These are phyloP conservation scores for Pseudolaguvia tuberculata DNA, from an alignment of 2,113 vertebrate species.

Conservation along the genomic window DNA sequence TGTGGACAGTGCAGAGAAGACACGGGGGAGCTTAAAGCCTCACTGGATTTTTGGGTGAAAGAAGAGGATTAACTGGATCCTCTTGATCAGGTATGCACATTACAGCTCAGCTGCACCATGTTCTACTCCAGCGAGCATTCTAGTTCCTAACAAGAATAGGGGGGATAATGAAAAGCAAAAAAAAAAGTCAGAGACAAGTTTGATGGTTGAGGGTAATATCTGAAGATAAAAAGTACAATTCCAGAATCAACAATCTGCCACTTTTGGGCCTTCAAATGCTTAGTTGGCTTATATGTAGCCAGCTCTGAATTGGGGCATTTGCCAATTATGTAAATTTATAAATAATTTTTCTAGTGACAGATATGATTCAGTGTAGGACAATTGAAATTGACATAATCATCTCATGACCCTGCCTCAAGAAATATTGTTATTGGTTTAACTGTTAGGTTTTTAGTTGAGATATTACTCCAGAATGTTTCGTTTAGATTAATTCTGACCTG, in stretches of 20 bases:
- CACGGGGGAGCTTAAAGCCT: slow-evolving; percentile 60
- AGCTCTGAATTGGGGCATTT: too few species aligned
- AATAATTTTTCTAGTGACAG: background rate
- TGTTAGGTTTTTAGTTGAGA: background rate
- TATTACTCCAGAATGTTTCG: background rate
- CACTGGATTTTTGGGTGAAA: slow-evolving; percentile 76
- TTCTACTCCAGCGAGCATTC: slow-evolving; percentile 60
- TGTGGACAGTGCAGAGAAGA: slow-evolving; percentile 50
- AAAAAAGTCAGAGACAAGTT: slow-evolving; percentile 49
- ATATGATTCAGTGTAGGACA: background rate
- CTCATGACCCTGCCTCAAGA: background rate
- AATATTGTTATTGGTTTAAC: background rate
- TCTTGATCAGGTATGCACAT: slow-evolving; percentile 89
- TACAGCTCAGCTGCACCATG: slow-evolving; percentile 66
- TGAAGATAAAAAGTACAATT: too few species aligned
- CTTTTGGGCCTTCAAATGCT: too few species aligned
- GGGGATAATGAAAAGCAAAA: slow-evolving; percentile 4
- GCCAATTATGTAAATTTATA: background rate
- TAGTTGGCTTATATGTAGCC: too few species aligned
- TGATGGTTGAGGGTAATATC: too few species aligned
- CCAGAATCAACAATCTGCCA: too few species aligned
- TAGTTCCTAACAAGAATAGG: slow-evolving; percentile 62
- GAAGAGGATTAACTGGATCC: slow-evolving; percentile 75
- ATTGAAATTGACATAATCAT: background rate
- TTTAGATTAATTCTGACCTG: slow-evolving; percentile 35